Percentiles rank a stretch among this genome's conserved stretches.
These are phyloP conservation scores for Phenganax subtilis DNA, from an alignment of 92 coral and sea anemone genomes.

Conservation along the genomic window DNA sequence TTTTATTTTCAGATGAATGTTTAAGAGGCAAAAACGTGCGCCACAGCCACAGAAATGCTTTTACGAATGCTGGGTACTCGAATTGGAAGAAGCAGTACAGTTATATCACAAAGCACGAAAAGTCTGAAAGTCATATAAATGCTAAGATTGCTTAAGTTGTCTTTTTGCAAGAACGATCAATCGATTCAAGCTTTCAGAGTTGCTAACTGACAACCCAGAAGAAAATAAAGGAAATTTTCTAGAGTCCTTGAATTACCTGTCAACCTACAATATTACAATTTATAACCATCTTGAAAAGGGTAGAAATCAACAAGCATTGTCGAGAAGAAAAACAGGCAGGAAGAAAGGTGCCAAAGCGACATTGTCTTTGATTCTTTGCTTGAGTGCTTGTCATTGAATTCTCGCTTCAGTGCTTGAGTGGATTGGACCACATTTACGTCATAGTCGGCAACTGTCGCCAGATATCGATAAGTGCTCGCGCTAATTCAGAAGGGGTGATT, in stretches of 20 bases:
- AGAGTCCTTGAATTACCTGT: slow-evolving; percentile 8
- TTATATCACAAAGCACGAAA: slow-evolving; percentile 8
- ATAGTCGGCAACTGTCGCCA: no score
- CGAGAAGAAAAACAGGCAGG: no score
- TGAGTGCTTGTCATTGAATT: no score
- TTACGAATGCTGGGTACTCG: slow-evolving; percentile 13
- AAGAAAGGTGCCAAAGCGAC: no score
- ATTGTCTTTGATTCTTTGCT: no score
- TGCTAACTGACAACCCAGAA: background rate
- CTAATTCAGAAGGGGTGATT: no score
- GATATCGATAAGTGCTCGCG: no score
- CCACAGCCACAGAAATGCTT: slow-evolving; percentile 20
- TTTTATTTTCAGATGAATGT: slow-evolving; percentile 12
- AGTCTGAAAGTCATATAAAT: slow-evolving; percentile 16
- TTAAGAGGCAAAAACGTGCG: slow-evolving; percentile 6
- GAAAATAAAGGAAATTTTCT: slow-evolving; percentile 5
- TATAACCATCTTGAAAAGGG: background rate
- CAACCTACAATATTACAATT: slow-evolving; percentile 1
- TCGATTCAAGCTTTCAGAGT: background rate
- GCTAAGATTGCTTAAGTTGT: slow-evolving; percentile 20
- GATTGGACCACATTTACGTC: no score
- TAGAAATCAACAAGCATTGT: no score
- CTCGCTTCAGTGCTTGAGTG: no score
- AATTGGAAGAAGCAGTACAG: slow-evolving; percentile 25
- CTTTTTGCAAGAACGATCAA: slow-evolving; percentile 4